Evolutionary conservation across 2,888 invertebrate genomes (phyloP).

Genomic region (Drosophila meridionalis): DNA sequence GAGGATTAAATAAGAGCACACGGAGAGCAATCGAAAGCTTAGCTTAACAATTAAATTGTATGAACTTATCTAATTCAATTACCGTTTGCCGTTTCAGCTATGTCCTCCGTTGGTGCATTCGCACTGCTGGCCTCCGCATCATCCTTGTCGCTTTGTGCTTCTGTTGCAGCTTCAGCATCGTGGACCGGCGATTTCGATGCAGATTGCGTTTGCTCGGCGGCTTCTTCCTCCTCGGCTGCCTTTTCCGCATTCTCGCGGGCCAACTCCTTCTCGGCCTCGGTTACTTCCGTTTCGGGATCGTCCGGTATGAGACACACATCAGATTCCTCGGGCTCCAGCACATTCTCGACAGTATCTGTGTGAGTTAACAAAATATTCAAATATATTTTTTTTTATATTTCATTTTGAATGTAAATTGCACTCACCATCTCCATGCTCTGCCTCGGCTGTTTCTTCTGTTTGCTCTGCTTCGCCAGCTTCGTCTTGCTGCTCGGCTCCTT

Average conservation of each 20-base stretch:
- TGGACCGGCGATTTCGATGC: slow-evolving; percentile 42
- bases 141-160: slow-evolving; percentile 38
- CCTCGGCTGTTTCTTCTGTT: slow-evolving; percentile 37
- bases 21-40: slow-evolving; percentile 28
- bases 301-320: slow-evolving; percentile 90
- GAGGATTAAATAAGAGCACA: slow-evolving; percentile 17
- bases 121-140: slow-evolving; percentile 7
- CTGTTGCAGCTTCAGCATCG: slow-evolving; percentile 18
- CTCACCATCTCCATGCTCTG: slow-evolving; percentile 72
- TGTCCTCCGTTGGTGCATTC: slow-evolving; percentile 38
- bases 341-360: slow-evolving; percentile 86
- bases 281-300: slow-evolving; percentile 88
- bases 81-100: slow-evolving; percentile 52
- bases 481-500: slow-evolving; percentile 36
- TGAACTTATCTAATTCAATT: slow-evolving; percentile 10
- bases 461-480: slow-evolving; percentile 51
- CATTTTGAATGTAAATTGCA: background rate
- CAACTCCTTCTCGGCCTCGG: slow-evolving; percentile 88
- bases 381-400: background rate
- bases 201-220: slow-evolving; percentile 58
- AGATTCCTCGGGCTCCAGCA: slow-evolving; percentile 87
- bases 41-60: slow-evolving; percentile 6
- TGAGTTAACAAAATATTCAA: background rate
- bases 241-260: slow-evolving; percentile 84
- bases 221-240: slow-evolving; percentile 69